Conservation (phyloP, 2,797 vertebrate species). For the Epinephelus coioides region DNA sequence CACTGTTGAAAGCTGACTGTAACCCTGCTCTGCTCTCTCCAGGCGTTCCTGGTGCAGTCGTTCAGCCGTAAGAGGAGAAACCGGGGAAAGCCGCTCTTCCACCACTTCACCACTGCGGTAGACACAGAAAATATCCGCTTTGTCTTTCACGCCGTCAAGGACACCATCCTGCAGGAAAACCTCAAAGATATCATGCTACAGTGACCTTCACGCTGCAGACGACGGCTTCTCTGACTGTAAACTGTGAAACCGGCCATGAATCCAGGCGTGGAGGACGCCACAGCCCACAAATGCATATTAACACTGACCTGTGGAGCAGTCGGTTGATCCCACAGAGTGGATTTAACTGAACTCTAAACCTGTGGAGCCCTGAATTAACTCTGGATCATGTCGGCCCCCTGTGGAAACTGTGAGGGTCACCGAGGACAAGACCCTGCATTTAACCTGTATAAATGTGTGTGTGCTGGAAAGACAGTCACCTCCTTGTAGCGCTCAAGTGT, state of each 20-base stretch:
- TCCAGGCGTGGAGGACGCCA: slow-evolving; percentile 27
- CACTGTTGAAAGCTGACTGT: not conserved
- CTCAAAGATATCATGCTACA: slow-evolving; percentile 98
- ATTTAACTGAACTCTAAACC: slow-evolving; percentile 59
- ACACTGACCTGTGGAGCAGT: slow-evolving; percentile 57
- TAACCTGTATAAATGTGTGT: slow-evolving; percentile 66
- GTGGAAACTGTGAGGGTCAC: slow-evolving; percentile 53
- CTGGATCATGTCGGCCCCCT: slow-evolving; percentile 26
- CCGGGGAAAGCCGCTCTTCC: slow-evolving; percentile 94
- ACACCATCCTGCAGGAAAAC: slow-evolving; percentile 98
- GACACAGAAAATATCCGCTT: slow-evolving; percentile 99
- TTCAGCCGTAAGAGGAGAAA: slow-evolving; percentile 95
- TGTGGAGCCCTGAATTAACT: slow-evolving; percentile 57
- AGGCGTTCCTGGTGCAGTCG: slow-evolving; percentile 94
- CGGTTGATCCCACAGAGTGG: slow-evolving; percentile 40
- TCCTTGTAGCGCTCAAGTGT: slow-evolving; percentile 21
- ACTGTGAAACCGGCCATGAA: slow-evolving; percentile 63
- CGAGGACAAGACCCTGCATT: slow-evolving; percentile 46
- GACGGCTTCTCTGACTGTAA: slow-evolving; percentile 24
- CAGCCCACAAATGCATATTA: slow-evolving; percentile 3
- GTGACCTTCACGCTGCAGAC: slow-evolving; percentile 79
- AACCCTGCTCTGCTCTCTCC: slow-evolving; percentile 34
- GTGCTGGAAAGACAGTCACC: slow-evolving; percentile 51
- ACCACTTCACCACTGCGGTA: slow-evolving; percentile 98
- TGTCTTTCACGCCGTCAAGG: slow-evolving; percentile 97